Evolutionary conservation across 1,140 invertebrate genomes (phyloP), one percentile per base, ranked within the genome.

Genomic region (Zaprionus inermis): DNA sequence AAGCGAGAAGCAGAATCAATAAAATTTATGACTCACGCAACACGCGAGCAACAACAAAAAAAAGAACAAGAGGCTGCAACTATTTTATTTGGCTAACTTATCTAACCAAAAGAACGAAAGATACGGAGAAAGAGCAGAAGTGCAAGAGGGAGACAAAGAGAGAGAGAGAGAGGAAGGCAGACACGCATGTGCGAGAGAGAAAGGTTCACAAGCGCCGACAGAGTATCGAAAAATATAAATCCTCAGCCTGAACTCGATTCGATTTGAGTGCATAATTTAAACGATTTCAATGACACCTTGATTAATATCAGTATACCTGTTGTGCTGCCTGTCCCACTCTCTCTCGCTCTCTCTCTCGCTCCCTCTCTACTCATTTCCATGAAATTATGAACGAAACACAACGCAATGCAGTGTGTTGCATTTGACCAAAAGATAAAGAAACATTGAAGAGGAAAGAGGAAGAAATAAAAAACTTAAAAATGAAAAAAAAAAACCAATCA

Each of bases 251-350:
- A 52, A 72, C 34, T 67, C 56, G 56, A 73, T 66, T 69, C 66
- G 67, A 61, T 61, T 69, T 58, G 66, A 74, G 72, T 74, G 81
- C 83, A 91, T 91, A 89, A 91, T 86, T 91, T 91, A 91, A 91
- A 91, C 84, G 79, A 91, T 91, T 91, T 91, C 89, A 91, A 89
- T 91, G 89, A 91, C 89, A 91, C 89, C 81, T 91, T 91, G 89
- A 91, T 91, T 91, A 91, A 91, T 91, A 91, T 91, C 84, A 91
- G 38, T 57, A 58, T 75, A 70, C 67, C 75, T 78, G 75, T 72
- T 55, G n/a, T n/a, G n/a, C 34, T 63, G 32, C 12, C 20, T 58
- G 5, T 3, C 44, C 12, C 44, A 2, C 34, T 14, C 65, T 24
- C 58, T 36, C n/a, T 22, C 30, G 54, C 60, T 36, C 44, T 52